Evolutionary conservation across 2,113 vertebrate species (phyloP).

Genomic region (Pseudorhombus dupliciocellatus): DNA sequence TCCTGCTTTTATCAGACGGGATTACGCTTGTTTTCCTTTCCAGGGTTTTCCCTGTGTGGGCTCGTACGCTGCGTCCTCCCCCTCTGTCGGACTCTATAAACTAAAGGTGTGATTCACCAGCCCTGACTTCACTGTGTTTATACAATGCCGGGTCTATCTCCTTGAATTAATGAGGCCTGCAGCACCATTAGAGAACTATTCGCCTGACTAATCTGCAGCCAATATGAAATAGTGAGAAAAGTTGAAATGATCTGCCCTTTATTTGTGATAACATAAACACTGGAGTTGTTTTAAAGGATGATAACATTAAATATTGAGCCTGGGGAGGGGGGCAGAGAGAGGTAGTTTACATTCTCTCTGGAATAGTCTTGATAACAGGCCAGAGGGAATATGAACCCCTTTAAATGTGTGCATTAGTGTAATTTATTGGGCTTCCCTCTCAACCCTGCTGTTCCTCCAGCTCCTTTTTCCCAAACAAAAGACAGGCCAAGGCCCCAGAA

Average conservation of each 20-base stretch:
- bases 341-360: slow-evolving; percentile 86
- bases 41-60: slow-evolving; percentile 74
- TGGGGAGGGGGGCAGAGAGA: slow-evolving; percentile 72
- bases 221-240: slow-evolving; percentile 75
- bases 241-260: slow-evolving; percentile 77
- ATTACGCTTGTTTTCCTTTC: slow-evolving; percentile 81
- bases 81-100: slow-evolving; percentile 63
- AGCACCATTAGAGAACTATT: slow-evolving; percentile 74
- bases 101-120: slow-evolving; percentile 78
- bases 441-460: slow-evolving; percentile 73
- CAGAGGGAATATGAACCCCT: slow-evolving; percentile 85
- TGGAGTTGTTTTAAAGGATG: slow-evolving; percentile 81
- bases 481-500: slow-evolving; percentile 76
- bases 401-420: slow-evolving; percentile 87
- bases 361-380: slow-evolving; percentile 86
- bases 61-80: slow-evolving; percentile 55
- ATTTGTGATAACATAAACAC: slow-evolving; percentile 83
- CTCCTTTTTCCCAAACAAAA: slow-evolving; percentile 79
- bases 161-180: slow-evolving; percentile 71
- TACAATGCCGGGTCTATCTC: slow-evolving; percentile 73
- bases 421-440: slow-evolving; percentile 84
- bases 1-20: slow-evolving; percentile 76
- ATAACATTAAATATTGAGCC: slow-evolving; percentile 85
- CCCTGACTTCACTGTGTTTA: slow-evolving; percentile 71
- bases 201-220: slow-evolving; percentile 66